Conservation (phyloP, 64 coral and sea anemone species). For the Actinia equina region DNA sequence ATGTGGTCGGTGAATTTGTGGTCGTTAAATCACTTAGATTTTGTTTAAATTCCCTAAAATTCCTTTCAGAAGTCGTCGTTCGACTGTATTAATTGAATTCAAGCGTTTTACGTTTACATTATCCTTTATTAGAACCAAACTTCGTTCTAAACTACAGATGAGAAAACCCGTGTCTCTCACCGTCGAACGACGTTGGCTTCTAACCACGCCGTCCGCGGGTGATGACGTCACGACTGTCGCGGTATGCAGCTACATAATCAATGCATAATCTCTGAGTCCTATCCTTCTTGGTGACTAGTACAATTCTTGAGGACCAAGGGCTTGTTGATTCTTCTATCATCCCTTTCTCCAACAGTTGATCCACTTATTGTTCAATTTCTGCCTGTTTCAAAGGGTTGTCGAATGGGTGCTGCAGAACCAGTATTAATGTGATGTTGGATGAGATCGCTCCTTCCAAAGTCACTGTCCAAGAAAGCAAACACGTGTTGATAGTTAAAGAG, state of each 20-base stretch:
- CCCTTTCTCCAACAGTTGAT: neutral
- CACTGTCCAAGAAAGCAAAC: neutral
- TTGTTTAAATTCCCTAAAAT: neutral
- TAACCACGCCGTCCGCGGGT: too few relatives aligned
- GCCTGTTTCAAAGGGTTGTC: conserved; percentile 19
- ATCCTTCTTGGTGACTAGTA: conserved; percentile 32
- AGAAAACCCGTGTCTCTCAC: too few relatives aligned
- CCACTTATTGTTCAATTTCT: neutral
- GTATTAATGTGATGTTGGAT: conserved; percentile 33
- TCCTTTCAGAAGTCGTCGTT: neutral
- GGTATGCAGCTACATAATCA: too few relatives aligned
- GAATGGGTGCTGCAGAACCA: neutral
- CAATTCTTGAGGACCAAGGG: neutral
- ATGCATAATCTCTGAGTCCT: conserved; percentile 10
- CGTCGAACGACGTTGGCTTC: too few relatives aligned
- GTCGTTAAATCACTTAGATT: neutral
- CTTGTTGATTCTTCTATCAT: conserved; percentile 35
- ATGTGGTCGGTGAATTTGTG: too few relatives aligned
- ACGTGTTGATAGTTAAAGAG: neutral
- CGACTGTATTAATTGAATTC: too few relatives aligned
- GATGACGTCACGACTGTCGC: too few relatives aligned
- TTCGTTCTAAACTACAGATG: too few relatives aligned
- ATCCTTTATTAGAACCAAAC: too few relatives aligned
- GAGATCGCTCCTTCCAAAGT: conserved; percentile 3
- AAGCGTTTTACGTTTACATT: too few relatives aligned